Evolutionary conservation across 2,797 vertebrate species (phyloP).

Genomic region (Anguilla anguilla): DNA sequence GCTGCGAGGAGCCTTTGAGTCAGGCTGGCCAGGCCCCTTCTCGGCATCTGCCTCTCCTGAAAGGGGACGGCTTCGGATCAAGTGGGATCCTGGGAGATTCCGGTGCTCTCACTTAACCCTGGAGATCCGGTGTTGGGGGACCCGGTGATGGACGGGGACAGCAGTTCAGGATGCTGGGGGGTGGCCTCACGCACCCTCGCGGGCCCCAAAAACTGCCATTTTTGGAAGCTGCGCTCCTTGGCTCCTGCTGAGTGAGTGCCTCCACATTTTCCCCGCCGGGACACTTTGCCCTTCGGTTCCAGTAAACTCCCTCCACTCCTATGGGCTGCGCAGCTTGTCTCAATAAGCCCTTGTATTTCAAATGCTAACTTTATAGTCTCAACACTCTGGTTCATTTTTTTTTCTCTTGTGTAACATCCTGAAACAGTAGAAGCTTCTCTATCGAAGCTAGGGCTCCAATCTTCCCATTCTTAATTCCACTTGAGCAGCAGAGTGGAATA

Average conservation of each 20-base stretch:
- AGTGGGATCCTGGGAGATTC: constrained; percentile 19
- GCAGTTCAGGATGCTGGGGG: neutral
- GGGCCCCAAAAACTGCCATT: neutral
- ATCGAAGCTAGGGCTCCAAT: neutral
- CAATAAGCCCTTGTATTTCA: neutral
- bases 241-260: neutral
- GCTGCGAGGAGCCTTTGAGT: constrained; percentile 22
- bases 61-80: neutral
- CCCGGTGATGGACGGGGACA: constrained; percentile 39
- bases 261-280: neutral
- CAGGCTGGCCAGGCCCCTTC: constrained; percentile 18
- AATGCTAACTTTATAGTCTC: neutral
- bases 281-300: neutral
- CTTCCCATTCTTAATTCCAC: neutral
- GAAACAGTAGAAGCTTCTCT: neutral
- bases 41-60: neutral
- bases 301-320: neutral
- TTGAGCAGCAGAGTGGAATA: neutral
- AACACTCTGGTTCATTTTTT: neutral
- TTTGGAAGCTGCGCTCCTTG: neutral
- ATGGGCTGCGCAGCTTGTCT: neutral
- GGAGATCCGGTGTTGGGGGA: constrained; percentile 15
- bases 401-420: neutral
- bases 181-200: constrained; percentile 19
- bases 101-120: constrained; percentile 38